Evolutionary conservation across 1,140 invertebrate genomes (phyloP).

Genomic region (Tyrophagus putrescentiae): DNA sequence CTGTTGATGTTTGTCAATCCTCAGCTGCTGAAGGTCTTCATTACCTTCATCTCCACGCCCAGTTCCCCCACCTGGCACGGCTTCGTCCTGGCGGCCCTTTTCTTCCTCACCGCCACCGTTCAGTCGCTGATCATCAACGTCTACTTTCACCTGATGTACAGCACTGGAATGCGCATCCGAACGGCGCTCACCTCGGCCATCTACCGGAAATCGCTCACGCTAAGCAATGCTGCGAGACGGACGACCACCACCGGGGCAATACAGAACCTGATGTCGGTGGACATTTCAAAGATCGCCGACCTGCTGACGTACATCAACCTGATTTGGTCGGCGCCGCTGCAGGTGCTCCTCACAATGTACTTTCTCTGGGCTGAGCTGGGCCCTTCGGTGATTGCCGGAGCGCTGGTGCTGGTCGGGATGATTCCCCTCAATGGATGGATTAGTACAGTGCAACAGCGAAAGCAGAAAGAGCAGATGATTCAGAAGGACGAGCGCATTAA

Average conservation of each 20-base stretch:
- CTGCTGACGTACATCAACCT: slow-evolving; percentile 21
- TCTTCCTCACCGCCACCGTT: neutral
- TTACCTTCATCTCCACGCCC: neutral
- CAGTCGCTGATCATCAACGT: neutral
- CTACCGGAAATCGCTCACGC: neutral
- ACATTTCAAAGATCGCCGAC: neutral
- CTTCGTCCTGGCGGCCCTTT: neutral
- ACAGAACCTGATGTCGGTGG: slow-evolving; percentile 25
- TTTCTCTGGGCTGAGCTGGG: slow-evolving; percentile 33
- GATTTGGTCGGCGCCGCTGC: slow-evolving; percentile 27
- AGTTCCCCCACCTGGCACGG: neutral
- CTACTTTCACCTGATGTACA: neutral
- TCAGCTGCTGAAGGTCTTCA: slow-evolving; percentile 36
- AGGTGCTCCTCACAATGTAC: slow-evolving; percentile 31
- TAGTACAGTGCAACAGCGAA: slow-evolving; percentile 51
- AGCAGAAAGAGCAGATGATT: slow-evolving; percentile 35
- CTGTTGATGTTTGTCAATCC: slow-evolving; percentile 74
- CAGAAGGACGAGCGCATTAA: slow-evolving; percentile 36
- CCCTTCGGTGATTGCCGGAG: slow-evolving; percentile 29
- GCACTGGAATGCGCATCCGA: neutral
- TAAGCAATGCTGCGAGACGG: neutral
- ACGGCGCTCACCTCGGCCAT: neutral
- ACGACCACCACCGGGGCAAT: slow-evolving; percentile 19
- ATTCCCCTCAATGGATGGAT: slow-evolving; percentile 78
- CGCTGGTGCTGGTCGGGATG: slow-evolving; percentile 42